These are phyloP conservation scores for Catagonus wagneri DNA, from an alignment of 2,113 vertebrate genomes.

Conservation along the genomic window DNA sequence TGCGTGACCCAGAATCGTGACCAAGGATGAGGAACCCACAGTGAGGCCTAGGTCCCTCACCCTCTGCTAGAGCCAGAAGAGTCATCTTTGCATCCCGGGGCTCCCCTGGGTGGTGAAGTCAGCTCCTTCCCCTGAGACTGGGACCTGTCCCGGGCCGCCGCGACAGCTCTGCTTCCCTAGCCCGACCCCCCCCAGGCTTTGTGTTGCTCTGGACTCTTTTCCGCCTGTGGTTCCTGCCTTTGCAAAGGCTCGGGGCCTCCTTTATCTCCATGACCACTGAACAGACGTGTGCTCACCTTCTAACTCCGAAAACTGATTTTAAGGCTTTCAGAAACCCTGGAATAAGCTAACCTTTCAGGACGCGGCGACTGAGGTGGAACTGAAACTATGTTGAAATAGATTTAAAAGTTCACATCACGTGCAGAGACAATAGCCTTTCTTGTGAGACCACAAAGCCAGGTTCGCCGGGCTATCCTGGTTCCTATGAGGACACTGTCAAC, in stretches of 20 bases:
- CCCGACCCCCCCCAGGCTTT: background rate
- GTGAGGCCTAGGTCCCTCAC: no score
- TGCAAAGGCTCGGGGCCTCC: no score
- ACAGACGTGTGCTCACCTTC: background rate
- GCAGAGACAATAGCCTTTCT: background rate
- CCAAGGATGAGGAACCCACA: background rate
- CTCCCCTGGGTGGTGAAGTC: background rate
- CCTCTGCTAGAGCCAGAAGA: no score
- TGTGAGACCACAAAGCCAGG: background rate
- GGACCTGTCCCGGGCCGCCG: background rate
- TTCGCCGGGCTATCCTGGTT: background rate
- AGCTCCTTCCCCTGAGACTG: background rate
- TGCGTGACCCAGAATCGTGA: no score
- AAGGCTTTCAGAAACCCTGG: background rate
- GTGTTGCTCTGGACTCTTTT: background rate
- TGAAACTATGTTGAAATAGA: background rate
- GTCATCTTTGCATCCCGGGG: background rate
- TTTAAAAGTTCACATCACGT: background rate
- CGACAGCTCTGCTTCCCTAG: background rate
- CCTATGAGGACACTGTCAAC: background rate
- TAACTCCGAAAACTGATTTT: background rate
- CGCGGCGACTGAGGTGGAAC: background rate
- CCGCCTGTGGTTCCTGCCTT: background rate
- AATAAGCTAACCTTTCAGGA: background rate
- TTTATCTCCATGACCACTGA: no score